Base-by-base conservation (phyloP, 2,888 invertebrate species). In the Cryptus armator region DNA sequence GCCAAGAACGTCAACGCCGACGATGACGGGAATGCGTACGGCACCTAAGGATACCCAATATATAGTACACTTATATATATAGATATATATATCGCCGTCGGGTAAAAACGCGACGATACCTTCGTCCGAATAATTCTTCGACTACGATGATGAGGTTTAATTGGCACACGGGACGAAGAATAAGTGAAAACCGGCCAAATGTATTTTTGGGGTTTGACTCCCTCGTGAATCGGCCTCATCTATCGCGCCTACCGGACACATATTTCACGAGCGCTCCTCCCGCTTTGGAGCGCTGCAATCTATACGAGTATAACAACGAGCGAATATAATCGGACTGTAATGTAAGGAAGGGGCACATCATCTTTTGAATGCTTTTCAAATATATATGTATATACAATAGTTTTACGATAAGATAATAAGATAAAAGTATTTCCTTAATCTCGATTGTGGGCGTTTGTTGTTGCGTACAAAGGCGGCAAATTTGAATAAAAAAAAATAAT, bases 121-220 rank as follows among this genome's bases (percentile, higher is more conserved):
- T 74, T 77, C 53, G 77, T 71, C 53, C 46, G 19, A 85, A 72
- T 79, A 43, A 83, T 80, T 76, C 59, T 48, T 56, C 68, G 77
- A n/a, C 82, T 66, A 64, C 32, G 72, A 86, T 66, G 56, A 71
- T 86, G 77, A 76, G 56, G 64, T 79, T 85, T 86, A 86, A 86
- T 87, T 87, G 81, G 72, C 84, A 71, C 86, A 66, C 72, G 64
- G 64, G 70, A 80, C 70, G 78, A 70, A 48, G 68, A 78, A 79
- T 67, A 76, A 77, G 82, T 67, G 67, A 84, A 48, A 82, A 71
- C 80, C 70, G 82, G 88, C 86, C 85, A 88, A 88, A 84, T 86
- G 78, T 87, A 89, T 87, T 89, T 88, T 84, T 79, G 85, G 81
- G 85, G 74, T 81, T 77, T 29, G 72, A 82, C 79, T 76, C 71